These are phyloP conservation scores for Cirrhinus mrigala DNA, from an alignment of 2,797 vertebrate species.

Conservation along the genomic window DNA sequence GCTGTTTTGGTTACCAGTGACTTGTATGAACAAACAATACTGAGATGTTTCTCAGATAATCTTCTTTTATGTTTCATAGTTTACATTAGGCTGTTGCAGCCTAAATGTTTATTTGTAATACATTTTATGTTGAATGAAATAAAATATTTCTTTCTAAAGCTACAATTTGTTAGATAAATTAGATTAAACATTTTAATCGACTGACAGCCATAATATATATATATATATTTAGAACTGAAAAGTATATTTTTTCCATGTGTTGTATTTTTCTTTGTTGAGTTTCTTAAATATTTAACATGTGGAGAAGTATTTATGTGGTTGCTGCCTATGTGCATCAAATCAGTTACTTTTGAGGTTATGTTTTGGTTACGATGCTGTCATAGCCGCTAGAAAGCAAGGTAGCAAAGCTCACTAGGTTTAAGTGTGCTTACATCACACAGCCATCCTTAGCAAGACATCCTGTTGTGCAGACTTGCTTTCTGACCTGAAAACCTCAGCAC, in stretches of 20 bases:
- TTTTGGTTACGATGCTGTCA: not conserved
- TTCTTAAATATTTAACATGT: not conserved
- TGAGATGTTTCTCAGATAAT: no score
- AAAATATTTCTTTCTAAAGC: no score
- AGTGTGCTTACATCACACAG: not conserved
- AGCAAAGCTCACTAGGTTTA: not conserved
- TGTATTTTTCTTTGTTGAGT: not conserved
- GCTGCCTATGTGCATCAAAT: not conserved
- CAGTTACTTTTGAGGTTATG: not conserved
- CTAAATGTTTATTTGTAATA: no score
- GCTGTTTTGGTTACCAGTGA: no score
- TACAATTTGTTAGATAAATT: no score
- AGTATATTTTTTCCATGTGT: no score
- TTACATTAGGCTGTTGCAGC: no score
- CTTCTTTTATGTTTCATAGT: no score
- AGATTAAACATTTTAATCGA: no score
- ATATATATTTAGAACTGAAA: not conserved
- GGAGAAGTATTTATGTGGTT: not conserved
- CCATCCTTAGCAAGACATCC: slow-evolving; percentile 16
- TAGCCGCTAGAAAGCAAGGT: not conserved
- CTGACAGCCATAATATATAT: not conserved
- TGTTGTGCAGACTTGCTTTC: slow-evolving; percentile 19
- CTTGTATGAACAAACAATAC: no score
- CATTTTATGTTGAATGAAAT: no score
- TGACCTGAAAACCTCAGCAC: slow-evolving; percentile 29